Evolutionary conservation across 2,797 vertebrate species (phyloP).

Genomic region (Pangasius sanitwongsei): DNA sequence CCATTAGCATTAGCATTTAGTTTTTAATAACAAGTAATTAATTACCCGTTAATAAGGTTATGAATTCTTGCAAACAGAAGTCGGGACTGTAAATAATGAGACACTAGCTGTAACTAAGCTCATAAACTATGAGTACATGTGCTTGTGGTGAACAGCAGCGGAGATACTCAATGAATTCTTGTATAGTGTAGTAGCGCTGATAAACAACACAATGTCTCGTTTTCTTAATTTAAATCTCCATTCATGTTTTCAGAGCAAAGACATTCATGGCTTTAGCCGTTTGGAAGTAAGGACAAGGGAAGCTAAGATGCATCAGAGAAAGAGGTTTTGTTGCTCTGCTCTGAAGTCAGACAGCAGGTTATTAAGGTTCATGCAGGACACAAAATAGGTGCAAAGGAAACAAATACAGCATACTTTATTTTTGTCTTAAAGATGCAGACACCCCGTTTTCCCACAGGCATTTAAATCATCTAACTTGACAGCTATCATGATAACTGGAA

Average conservation of each 20-base stretch:
- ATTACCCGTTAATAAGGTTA: too few relatives aligned
- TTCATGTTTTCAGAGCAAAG: background rate
- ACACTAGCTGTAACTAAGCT: too few relatives aligned
- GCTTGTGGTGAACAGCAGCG: too few relatives aligned
- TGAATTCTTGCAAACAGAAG: too few relatives aligned
- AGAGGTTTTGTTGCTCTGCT: background rate
- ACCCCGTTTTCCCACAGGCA: background rate
- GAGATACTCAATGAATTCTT: too few relatives aligned
- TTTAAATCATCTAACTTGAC: background rate
- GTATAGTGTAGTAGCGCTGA: too few relatives aligned
- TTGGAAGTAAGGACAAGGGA: background rate
- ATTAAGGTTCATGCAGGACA: background rate
- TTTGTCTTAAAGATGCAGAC: background rate
- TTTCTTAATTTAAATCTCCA: background rate
- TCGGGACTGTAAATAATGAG: too few relatives aligned
- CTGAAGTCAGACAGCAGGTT: background rate
- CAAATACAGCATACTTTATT: background rate
- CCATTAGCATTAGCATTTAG: too few relatives aligned
- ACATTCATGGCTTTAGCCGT: background rate
- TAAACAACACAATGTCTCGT: too few relatives aligned
- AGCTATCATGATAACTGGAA: background rate
- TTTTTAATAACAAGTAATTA: too few relatives aligned
- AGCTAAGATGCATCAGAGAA: background rate
- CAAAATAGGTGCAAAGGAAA: background rate
- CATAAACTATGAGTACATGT: too few relatives aligned